A percentile compares a stretch with the other conserved stretches of the same genome.
phyloP scores from a whole-genome alignment of 2,888 invertebrate species.

The Odontocolon sp. region DNA sequence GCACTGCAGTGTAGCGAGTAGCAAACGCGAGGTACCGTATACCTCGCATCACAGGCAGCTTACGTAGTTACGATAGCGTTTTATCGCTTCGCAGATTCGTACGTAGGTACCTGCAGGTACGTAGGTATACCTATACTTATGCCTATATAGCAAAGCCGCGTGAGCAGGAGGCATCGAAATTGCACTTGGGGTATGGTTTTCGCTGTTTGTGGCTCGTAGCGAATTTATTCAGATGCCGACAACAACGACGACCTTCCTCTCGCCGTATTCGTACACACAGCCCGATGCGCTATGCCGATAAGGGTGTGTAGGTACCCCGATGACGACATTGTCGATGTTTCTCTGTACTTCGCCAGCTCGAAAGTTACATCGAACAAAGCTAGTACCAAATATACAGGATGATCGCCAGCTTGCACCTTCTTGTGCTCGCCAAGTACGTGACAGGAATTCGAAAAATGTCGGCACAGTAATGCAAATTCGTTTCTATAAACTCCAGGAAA shows the following conservation, averaged over 20 bases:
- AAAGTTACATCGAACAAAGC: no score
- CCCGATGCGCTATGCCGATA: conserved; percentile 8
- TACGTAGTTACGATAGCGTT: conserved; percentile 56
- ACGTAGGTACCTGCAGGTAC: neutral
- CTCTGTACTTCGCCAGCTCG: neutral
- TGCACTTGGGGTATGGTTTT: conserved; percentile 29
- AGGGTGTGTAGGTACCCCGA: conserved; percentile 11
- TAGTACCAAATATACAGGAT: neutral
- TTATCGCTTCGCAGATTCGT: conserved; percentile 41
- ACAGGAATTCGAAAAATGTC: neutral
- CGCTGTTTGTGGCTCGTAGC: conserved; percentile 31
- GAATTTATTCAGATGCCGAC: conserved; percentile 37
- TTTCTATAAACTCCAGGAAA: neutral
- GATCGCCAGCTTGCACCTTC: neutral
- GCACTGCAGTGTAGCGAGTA: conserved; percentile 7
- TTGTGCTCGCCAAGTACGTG: no score
- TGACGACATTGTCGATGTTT: conserved; percentile 3
- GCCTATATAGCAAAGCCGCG: neutral
- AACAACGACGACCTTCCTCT: conserved; percentile 15
- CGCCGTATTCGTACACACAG: neutral
- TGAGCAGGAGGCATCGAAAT: conserved; percentile 18
- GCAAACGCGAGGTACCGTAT: conserved; percentile 28
- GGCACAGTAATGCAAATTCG: neutral
- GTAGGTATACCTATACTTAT: conserved; percentile 1
- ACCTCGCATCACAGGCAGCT: conserved; percentile 34